A percentile compares a stretch with the other conserved stretches of the same genome.
Evolutionary conservation across 35 echinoderm and acorn worm genomes (phyloP).

Genomic region (Acanthaster planci): DNA sequence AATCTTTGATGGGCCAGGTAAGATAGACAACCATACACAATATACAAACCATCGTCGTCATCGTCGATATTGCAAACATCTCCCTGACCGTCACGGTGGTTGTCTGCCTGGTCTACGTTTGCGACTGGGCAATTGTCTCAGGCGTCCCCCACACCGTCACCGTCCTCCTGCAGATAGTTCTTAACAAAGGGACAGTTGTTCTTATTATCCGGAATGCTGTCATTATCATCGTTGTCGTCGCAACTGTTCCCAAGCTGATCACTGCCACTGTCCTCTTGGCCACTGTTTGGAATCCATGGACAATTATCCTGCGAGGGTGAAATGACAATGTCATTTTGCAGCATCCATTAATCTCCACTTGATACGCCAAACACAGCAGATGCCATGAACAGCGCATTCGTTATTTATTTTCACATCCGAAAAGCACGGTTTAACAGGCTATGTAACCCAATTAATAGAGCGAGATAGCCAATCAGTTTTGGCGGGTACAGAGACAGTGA

Average conservation of each 20-base stretch:
- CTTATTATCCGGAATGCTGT: background rate
- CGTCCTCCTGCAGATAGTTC: background rate
- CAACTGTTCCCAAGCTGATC: slow-evolving; percentile 14
- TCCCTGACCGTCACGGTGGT: background rate
- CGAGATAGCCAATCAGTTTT: too few species aligned
- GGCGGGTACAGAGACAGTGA: too few species aligned
- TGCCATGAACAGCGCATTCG: too few species aligned
- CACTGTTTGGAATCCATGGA: background rate
- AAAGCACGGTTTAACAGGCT: too few species aligned
- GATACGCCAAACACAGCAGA: too few species aligned
- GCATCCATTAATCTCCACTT: too few species aligned
- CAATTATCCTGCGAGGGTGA: slow-evolving; percentile 18
- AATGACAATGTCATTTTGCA: too few species aligned
- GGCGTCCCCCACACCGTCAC: slow-evolving; percentile 1
- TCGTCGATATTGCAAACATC: slow-evolving; percentile 19
- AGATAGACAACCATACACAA: too few species aligned
- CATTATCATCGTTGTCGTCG: slow-evolving; percentile 25
- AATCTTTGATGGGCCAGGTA: too few species aligned
- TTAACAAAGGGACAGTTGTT: background rate
- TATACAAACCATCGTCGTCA: slow-evolving; percentile 26
- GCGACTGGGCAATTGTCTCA: background rate
- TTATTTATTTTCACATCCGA: too few species aligned
- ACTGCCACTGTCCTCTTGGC: slow-evolving; percentile 12
- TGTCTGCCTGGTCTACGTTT: slow-evolving; percentile 7
- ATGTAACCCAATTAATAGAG: too few species aligned